phyloP scores from a whole-genome alignment of 2,797 vertebrate species.

The Coracias cyanogaster region DNA sequence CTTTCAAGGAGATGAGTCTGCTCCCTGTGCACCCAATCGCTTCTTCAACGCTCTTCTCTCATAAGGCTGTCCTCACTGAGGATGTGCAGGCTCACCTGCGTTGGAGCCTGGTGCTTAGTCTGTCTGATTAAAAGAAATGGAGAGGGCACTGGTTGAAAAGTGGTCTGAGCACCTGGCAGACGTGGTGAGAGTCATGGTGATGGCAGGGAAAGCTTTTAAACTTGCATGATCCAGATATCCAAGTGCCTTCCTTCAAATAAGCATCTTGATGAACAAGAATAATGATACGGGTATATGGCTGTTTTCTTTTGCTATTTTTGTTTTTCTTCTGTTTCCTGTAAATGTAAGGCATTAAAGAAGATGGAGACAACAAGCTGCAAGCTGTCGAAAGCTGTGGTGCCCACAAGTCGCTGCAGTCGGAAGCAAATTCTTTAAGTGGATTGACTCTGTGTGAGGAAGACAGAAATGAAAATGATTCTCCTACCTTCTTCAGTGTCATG shows the following conservation, averaged over 20 bases:
- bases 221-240: neutral
- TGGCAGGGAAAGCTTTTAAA: neutral
- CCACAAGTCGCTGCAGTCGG: neutral
- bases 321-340: conserved; percentile 5
- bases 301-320: neutral
- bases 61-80: neutral
- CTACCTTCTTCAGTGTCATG: conserved; percentile 99
- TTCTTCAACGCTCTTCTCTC: neutral
- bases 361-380: conserved; percentile 51
- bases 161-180: neutral
- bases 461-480: conserved; percentile 74
- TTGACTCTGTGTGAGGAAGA: conserved; percentile 44
- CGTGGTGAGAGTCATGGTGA: neutral
- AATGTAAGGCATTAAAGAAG: conserved; percentile 52
- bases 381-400: conserved; percentile 53
- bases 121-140: neutral
- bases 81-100: neutral
- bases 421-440: neutral
- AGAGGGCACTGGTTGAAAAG: neutral
- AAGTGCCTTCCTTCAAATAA: neutral
- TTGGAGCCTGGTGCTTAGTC: neutral
- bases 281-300: neutral
- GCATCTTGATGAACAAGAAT: neutral
- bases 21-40: neutral
- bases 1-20: neutral